phyloP scores from a whole-genome alignment of 2,113 vertebrate species.

The Corythoichthys haematopterus region DNA sequence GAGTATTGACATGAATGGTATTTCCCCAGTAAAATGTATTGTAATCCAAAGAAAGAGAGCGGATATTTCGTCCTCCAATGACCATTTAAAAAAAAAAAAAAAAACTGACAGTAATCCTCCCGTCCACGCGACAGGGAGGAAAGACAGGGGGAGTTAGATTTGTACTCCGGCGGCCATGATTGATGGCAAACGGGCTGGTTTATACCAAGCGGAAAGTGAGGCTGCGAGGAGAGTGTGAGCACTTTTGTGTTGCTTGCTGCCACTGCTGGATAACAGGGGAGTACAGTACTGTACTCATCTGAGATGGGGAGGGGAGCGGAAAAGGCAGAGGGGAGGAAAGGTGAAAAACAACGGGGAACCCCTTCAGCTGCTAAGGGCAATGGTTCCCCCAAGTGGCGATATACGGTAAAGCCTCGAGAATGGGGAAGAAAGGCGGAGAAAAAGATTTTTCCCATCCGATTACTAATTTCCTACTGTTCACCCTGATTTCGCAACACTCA shows the following conservation, averaged over 20 bases:
- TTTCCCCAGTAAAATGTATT: constrained; percentile 58
- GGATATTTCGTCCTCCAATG: constrained; percentile 11
- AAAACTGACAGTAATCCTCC: constrained; percentile 39
- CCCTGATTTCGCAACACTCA: neutral
- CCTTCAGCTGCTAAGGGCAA: constrained; percentile 20
- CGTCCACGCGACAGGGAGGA: constrained; percentile 44
- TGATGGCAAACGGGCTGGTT: constrained; percentile 56
- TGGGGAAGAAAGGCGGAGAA: neutral
- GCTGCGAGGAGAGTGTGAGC: constrained; percentile 45
- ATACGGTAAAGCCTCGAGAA: neutral
- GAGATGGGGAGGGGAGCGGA: constrained; percentile 35
- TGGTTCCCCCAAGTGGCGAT: constrained; percentile 43
- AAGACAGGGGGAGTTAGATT: constrained; percentile 51
- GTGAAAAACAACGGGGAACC: constrained; percentile 37
- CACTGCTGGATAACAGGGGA: constrained; percentile 45
- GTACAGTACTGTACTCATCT: constrained; percentile 35
- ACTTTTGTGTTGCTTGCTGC: constrained; percentile 51
- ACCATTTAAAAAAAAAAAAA: neutral
- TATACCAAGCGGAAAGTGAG: constrained; percentile 35
- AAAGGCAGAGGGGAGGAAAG: constrained; percentile 5
- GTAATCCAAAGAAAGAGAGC: constrained; percentile 58
- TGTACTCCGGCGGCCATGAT: constrained; percentile 74
- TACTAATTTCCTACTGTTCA: neutral
- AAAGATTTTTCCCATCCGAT: neutral
- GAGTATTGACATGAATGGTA: constrained; percentile 76